A percentile compares a stretch with the other conserved stretches of the same genome.
phyloP scores from a whole-genome alignment of 1,140 invertebrate species.

The Orius laevigatus region DNA sequence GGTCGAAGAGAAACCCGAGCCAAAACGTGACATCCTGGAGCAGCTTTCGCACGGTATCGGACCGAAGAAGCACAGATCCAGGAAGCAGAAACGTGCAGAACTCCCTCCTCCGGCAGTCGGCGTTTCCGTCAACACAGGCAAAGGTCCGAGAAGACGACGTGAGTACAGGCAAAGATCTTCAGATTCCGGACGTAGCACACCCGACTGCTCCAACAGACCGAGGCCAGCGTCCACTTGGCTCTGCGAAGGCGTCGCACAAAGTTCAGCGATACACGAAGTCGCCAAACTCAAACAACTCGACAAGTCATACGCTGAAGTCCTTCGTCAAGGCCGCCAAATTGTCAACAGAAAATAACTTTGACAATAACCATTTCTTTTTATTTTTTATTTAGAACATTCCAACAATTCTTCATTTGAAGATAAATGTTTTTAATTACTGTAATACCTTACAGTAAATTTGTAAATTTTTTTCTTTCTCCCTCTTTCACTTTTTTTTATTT shows the following conservation, averaged over 20 bases:
- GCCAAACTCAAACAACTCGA: conserved; percentile 62
- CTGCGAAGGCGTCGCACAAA: too few relatives aligned
- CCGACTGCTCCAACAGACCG: background rate
- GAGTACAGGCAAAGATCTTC: conserved; percentile 27
- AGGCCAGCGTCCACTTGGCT: too few relatives aligned
- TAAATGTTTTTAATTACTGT: too few relatives aligned
- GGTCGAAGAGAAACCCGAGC: conserved; percentile 31
- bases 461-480: too few relatives aligned
- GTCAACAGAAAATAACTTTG: conserved; percentile 10
- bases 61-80: conserved; percentile 13
- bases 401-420: too few relatives aligned
- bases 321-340: conserved; percentile 29
- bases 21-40: conserved; percentile 24
- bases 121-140: conserved; percentile 9
- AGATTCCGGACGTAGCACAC: conserved; percentile 22
- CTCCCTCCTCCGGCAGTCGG: background rate
- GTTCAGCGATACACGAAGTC: conserved; percentile 42
- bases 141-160: conserved; percentile 15
- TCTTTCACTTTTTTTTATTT: too few relatives aligned
- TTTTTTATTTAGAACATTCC: too few relatives aligned
- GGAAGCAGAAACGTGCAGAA: conserved; percentile 1
- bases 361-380: background rate
- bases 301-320: conserved; percentile 64
- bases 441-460: too few relatives aligned
- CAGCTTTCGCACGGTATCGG: conserved; percentile 20